A percentile compares a stretch with the other conserved stretches of the same genome.
These are phyloP conservation scores for Grammomys dolichurus DNA, from an alignment of 2,113 vertebrate genomes.

Conservation along the genomic window DNA sequence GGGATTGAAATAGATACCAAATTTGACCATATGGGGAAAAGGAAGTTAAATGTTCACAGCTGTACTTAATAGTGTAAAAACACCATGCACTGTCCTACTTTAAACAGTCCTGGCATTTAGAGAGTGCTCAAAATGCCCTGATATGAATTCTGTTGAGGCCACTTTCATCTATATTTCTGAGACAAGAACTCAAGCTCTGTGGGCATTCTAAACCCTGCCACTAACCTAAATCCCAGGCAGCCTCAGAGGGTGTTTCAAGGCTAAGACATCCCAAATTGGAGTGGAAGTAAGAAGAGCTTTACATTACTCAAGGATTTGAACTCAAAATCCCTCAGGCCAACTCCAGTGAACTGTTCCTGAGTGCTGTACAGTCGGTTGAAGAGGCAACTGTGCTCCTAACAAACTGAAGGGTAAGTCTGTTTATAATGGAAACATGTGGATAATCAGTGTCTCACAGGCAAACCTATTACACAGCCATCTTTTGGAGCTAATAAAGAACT, in stretches of 20 bases:
- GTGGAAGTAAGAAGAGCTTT: neutral
- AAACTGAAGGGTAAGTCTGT: neutral
- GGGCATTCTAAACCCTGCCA: neutral
- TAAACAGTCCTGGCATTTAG: neutral
- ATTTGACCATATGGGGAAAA: neutral
- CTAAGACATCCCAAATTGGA: neutral
- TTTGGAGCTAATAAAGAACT: conserved; percentile 8
- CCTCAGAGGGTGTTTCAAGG: neutral
- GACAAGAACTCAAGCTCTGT: neutral
- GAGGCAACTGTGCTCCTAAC: neutral
- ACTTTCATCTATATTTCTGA: neutral
- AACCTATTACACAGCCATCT: conserved; percentile 22
- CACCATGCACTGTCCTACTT: neutral
- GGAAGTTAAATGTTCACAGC: neutral
- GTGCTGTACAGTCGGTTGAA: neutral
- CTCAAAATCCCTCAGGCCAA: neutral
- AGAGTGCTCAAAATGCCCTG: neutral
- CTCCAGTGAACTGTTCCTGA: neutral
- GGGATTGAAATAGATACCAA: neutral
- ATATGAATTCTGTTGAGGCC: neutral
- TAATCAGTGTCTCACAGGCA: neutral
- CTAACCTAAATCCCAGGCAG: neutral
- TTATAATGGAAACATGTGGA: conserved; percentile 15
- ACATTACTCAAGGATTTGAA: neutral
- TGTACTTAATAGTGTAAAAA: neutral